phyloP scores from a whole-genome alignment of 2,113 vertebrate species.

The Rousettus leschenaultii region DNA sequence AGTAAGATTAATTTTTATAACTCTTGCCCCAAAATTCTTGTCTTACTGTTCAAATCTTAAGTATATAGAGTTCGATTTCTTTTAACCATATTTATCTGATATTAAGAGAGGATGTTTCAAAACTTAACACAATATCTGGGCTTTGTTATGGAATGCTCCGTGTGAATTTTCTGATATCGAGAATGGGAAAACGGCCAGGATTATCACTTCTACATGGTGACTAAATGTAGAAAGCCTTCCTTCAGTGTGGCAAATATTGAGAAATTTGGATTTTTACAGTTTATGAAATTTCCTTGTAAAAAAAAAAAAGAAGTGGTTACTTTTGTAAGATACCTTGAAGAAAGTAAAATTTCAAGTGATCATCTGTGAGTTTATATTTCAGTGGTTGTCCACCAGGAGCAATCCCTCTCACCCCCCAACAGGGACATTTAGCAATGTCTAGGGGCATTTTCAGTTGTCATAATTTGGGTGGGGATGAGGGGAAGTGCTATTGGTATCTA shows the following conservation, averaged over 20 bases:
- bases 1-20: not conserved
- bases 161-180: not conserved
- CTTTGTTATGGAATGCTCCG: conserved; percentile 8
- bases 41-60: not conserved
- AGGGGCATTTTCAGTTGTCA: not conserved
- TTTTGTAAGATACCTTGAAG: not conserved
- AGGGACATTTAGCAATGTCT: not conserved
- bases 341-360: conserved; percentile 3
- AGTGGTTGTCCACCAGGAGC: not conserved
- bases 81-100: not conserved
- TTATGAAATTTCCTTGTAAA: not conserved
- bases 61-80: not conserved
- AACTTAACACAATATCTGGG: not conserved
- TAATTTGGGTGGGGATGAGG: not conserved
- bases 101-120: not conserved
- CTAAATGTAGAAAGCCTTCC: not conserved
- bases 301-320: not conserved
- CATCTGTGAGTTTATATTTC: not conserved
- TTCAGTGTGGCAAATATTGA: not conserved
- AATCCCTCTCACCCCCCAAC: not conserved
- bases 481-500: not conserved
- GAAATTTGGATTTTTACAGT: conserved; percentile 18
- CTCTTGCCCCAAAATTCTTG: not conserved
- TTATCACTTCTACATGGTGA: not conserved
- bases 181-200: not conserved